A percentile compares a stretch with the other conserved stretches of the same genome.
Conservation (phyloP, 2,113 vertebrate species). For the Amia ocellicauda region DNA sequence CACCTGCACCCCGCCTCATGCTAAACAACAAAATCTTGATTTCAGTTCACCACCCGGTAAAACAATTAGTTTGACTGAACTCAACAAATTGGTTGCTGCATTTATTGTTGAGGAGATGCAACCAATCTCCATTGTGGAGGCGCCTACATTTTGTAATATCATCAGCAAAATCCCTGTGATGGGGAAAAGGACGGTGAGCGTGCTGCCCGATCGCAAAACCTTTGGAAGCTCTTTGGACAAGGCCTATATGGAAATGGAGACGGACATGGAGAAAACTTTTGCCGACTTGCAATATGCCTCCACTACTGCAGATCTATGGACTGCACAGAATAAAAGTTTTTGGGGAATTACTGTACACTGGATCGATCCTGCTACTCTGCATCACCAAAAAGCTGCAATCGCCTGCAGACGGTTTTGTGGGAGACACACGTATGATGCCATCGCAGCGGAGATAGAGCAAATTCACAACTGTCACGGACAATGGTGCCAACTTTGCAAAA, state of each 20-base stretch:
- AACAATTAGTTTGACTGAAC: too few species aligned
- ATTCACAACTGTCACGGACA: background rate
- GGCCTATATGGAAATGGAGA: background rate
- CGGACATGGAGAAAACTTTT: background rate
- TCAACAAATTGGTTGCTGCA: too few species aligned
- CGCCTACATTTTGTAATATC: too few species aligned
- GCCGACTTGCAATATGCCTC: background rate
- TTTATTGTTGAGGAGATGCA: too few species aligned
- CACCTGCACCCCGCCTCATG: too few species aligned
- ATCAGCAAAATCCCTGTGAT: too few species aligned
- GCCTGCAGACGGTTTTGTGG: background rate
- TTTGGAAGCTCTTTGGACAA: too few species aligned
- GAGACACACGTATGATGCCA: background rate
- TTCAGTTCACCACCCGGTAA: too few species aligned
- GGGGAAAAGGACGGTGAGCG: too few species aligned
- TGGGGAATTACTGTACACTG: background rate
- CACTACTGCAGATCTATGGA: background rate
- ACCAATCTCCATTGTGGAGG: too few species aligned
- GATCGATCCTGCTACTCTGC: background rate
- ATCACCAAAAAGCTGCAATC: background rate
- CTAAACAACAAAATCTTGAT: too few species aligned
- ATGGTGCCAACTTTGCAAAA: constrained; percentile 3
- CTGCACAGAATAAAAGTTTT: background rate
- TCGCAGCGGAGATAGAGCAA: background rate
- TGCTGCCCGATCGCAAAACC: too few species aligned